These are phyloP conservation scores for Kuschelorhynchus macadamiae DNA, from an alignment of 2,888 invertebrate genomes.

Conservation along the genomic window DNA sequence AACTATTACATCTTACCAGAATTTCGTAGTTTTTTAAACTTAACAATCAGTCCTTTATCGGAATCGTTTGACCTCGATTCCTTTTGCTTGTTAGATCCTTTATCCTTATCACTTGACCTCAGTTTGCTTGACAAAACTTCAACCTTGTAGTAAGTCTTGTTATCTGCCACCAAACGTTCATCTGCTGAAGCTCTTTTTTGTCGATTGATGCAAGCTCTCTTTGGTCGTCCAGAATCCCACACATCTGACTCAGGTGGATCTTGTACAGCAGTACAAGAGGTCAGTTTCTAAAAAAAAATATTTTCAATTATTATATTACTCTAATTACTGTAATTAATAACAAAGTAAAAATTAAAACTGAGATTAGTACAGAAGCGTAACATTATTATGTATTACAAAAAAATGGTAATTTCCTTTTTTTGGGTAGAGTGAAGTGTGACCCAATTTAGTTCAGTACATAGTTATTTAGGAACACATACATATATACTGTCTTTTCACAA, in stretches of 20 bases:
- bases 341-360: no score
- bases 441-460: no score
- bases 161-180: slow-evolving; percentile 71
- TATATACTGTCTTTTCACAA: no score
- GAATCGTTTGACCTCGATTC: slow-evolving; percentile 51
- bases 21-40: slow-evolving; percentile 81
- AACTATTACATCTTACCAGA: slow-evolving; percentile 63
- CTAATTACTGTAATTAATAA: no score
- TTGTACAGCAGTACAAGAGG: slow-evolving; percentile 42
- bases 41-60: slow-evolving; percentile 71
- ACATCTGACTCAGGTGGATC: slow-evolving; percentile 57
- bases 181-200: slow-evolving; percentile 68
- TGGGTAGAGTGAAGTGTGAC: no score
- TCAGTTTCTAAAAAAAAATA: slow-evolving; percentile 56
- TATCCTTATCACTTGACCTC: slow-evolving; percentile 70
- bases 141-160: slow-evolving; percentile 77
- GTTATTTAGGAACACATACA: no score
- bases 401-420: no score
- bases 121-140: slow-evolving; percentile 80
- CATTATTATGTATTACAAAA: no score
- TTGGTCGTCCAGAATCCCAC: slow-evolving; percentile 65
- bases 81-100: slow-evolving; percentile 42
- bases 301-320: no score
- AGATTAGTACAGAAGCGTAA: no score
- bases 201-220: slow-evolving; percentile 61